Conservation (phyloP, 2,113 vertebrate genomes). For the Gallinago media region DNA sequence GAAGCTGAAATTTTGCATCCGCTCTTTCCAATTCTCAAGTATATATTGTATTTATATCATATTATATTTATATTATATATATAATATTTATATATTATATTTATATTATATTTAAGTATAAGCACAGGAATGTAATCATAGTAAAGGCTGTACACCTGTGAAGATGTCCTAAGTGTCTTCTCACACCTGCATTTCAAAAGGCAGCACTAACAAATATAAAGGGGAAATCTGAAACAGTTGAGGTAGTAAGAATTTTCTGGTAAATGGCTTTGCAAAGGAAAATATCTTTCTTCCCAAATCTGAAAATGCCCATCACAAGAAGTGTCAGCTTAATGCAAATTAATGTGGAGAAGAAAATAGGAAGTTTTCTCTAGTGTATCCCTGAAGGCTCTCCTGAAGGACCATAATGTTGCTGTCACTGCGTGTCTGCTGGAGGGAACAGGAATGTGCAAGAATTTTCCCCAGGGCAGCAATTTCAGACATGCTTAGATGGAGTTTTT, state of each 20-base stretch:
- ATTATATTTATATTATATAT: too few species aligned
- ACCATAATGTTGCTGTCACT: background rate
- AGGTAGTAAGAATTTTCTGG: background rate
- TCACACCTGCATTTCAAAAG: background rate
- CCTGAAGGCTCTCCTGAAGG: background rate
- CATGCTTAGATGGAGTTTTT: background rate
- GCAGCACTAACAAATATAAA: background rate
- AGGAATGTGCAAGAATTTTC: background rate
- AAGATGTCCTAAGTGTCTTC: background rate
- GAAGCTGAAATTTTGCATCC: background rate
- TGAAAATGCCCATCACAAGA: background rate
- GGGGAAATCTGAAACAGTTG: background rate
- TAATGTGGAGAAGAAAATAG: background rate
- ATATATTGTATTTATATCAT: too few species aligned
- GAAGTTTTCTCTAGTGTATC: background rate
- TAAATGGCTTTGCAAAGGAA: background rate
- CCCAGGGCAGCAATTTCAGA: background rate
- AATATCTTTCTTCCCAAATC: background rate
- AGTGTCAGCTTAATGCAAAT: constrained; percentile 9
- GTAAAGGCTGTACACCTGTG: background rate
- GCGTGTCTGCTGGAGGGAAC: background rate
- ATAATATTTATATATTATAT: too few species aligned
- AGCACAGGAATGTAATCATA: background rate
- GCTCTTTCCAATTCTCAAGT: background rate
- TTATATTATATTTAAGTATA: too few species aligned